Evolutionary conservation across 2,888 invertebrate species (phyloP).

Genomic region (Caenorhabditis uteleia): DNA sequence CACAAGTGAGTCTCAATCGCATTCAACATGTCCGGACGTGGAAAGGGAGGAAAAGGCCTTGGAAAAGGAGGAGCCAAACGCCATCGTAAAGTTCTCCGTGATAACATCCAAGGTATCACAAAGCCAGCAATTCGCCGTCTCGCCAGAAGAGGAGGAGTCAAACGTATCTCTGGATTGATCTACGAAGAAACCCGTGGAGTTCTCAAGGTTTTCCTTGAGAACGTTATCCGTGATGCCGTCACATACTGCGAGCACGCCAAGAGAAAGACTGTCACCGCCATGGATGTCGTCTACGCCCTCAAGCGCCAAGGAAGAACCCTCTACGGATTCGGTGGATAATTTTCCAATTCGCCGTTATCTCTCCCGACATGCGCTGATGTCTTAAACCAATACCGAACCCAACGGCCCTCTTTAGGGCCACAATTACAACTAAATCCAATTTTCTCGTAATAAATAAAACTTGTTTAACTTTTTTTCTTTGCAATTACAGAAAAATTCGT

Average conservation of each 20-base stretch:
- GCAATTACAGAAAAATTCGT: too few species aligned
- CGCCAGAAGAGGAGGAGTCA: conserved; percentile 69
- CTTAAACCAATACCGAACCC: conserved; percentile 51
- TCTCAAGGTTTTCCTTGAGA: conserved; percentile 70
- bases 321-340: conserved; percentile 65
- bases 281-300: conserved; percentile 81
- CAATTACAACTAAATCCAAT: too few species aligned
- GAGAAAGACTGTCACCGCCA: conserved; percentile 85
- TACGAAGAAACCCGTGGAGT: conserved; percentile 45
- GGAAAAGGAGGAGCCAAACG: conserved; percentile 84
- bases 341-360: conserved; percentile 2
- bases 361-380: not conserved
- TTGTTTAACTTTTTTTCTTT: too few species aligned
- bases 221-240: conserved; percentile 82
- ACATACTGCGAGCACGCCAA: conserved; percentile 87
- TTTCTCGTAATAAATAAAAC: too few species aligned
- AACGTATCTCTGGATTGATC: conserved; percentile 40
- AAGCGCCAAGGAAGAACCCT: conserved; percentile 65
- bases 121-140: conserved; percentile 73
- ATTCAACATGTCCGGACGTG: conserved; percentile 79
- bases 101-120: conserved; percentile 74
- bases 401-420: conserved; percentile 64
- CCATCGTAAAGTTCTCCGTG: conserved; percentile 79
- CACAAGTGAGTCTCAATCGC: not conserved
- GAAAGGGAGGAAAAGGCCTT: conserved; percentile 81